A percentile compares a stretch with the other conserved stretches of the same genome.
phyloP scores from a whole-genome alignment of 2,797 vertebrate species.

The Phrynocephalus guinanensis region DNA sequence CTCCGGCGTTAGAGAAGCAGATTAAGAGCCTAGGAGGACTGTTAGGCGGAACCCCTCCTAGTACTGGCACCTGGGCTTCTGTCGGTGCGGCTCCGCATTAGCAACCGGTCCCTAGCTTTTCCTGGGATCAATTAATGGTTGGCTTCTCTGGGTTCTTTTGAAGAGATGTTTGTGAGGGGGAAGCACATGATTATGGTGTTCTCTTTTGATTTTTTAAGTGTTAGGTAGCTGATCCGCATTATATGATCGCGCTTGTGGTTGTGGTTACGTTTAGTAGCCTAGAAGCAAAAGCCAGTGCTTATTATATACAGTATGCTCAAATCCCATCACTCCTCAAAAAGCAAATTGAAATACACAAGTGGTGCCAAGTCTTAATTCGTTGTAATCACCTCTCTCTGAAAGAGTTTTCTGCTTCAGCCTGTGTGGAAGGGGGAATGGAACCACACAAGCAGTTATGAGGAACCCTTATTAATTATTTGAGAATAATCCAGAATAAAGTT shows the following conservation, averaged over 20 bases:
- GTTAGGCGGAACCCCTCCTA: not conserved
- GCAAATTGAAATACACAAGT: not conserved
- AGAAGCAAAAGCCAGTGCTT: not conserved
- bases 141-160: no score
- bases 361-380: not conserved
- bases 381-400: not conserved
- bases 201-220: not conserved
- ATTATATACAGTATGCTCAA: not conserved
- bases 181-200: no score
- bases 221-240: not conserved
- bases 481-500: constrained; percentile 4
- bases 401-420: not conserved
- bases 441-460: not conserved
- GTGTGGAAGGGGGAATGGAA: not conserved
- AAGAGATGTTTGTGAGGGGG: no score
- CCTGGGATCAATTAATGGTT: no score
- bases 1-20: no score
- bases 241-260: not conserved
- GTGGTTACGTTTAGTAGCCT: not conserved
- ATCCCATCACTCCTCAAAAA: not conserved
- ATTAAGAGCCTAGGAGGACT: no score
- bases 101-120: no score
- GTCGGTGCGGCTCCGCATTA: not conserved
- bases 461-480: not conserved
- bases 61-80: not conserved